These are phyloP conservation scores for Hemistola chrysoprasaria DNA, from an alignment of 2,888 invertebrate species.

Conservation along the genomic window DNA sequence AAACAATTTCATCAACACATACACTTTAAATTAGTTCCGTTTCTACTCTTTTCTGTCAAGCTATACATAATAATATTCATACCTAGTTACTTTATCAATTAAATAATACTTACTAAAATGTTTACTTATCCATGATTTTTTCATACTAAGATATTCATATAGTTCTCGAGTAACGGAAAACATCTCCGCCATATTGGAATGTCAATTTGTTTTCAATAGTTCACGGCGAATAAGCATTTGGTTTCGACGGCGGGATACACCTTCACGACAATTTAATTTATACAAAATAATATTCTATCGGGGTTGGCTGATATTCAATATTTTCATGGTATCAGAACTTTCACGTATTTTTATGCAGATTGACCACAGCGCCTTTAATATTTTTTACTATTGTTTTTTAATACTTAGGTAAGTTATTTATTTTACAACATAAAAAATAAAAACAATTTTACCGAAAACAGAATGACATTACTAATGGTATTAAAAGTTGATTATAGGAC, in stretches of 20 bases:
- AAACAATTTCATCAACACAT: no score
- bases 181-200: slow-evolving; percentile 20
- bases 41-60: no score
- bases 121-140: no score
- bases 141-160: no score
- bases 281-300: background rate
- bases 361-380: no score
- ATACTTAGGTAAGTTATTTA: slow-evolving; percentile 1
- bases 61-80: no score
- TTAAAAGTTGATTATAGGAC: slow-evolving; percentile 60
- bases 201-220: slow-evolving; percentile 33
- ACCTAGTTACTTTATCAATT: no score
- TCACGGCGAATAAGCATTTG: slow-evolving; percentile 31
- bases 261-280: slow-evolving; percentile 31
- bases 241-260: slow-evolving; percentile 18
- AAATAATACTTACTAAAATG: no score
- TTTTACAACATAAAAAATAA: background rate
- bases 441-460: background rate
- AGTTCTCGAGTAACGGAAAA: slow-evolving; percentile 12
- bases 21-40: no score
- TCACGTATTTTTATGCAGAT: no score
- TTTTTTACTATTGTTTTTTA: no score
- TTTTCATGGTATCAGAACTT: no score
- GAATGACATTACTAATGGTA: slow-evolving; percentile 40
- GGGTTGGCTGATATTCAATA: background rate